Evolutionary conservation across 2,797 vertebrate genomes (phyloP).

Genomic region (Streptopelia turtur): DNA sequence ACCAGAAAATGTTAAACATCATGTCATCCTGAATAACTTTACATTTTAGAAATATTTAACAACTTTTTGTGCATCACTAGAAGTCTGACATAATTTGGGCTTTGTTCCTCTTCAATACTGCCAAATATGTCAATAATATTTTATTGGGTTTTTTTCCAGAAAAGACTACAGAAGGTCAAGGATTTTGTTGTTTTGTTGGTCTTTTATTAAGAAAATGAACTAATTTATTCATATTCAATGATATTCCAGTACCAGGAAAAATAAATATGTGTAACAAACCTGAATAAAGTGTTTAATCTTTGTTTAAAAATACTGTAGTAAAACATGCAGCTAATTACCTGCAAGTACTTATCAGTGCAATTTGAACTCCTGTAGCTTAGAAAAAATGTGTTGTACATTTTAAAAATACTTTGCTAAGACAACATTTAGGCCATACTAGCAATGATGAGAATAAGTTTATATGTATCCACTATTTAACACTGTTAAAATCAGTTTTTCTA

Average conservation of each 20-base stretch:
- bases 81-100: background rate
- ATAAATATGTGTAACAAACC: background rate
- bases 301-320: background rate
- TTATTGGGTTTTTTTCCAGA: background rate
- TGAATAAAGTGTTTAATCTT: fast-evolving
- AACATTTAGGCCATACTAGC: background rate
- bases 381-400: background rate
- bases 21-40: background rate
- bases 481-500: background rate
- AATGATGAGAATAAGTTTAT: background rate
- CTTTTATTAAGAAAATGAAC: background rate
- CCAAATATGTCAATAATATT: background rate
- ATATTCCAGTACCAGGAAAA: background rate
- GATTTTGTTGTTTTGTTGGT: fast-evolving
- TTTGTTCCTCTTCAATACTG: background rate
- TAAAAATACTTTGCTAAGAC: background rate
- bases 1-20: background rate
- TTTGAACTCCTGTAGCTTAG: background rate
- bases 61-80: background rate
- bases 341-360: background rate
- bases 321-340: background rate
- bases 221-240: background rate
- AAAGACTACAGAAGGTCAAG: background rate
- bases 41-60: background rate
- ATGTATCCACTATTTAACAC: background rate